Base-by-base conservation (phyloP, 2,797 vertebrate species). In the Coendou prehensilis region DNA sequence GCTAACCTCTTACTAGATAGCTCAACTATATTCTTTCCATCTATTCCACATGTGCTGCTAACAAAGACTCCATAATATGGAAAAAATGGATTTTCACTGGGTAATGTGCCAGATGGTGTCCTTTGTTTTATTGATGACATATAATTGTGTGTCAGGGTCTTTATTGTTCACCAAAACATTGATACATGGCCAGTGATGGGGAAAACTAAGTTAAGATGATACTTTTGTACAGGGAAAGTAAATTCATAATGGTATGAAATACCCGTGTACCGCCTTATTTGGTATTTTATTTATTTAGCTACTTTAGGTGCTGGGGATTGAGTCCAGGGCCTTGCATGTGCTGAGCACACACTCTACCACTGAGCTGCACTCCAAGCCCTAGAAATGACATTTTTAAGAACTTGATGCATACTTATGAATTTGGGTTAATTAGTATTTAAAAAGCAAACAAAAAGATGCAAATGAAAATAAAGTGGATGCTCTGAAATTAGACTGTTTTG, bases 61-160 rank as follows among this genome's bases (percentile, higher is more conserved):
- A 92, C 91, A 75, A 94, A 95, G 79, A 91, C 83, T 83, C 18
- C 91, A 84, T 93, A 67, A 91, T 91, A 86, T 87, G 94, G 86
- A 89, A 82, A 96, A 93, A 97, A 97, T 95, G 61, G n/a, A 97
- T 97, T 97, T 93, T 95, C 76, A 93, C n/a, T 37, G 82, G 78
- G 61, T 94, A 81, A 79, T 73, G 28, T 5, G 50, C 67, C 90
- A 95, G 82, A 84, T 97, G 90, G n/a, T 97, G 61, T 90, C 91
- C 91, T 95, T 28, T 79, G n/a, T 84, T 84, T 82, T 83, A 59
- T 33, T 71, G 78, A 57, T 85, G 85, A 95, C 0, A 1, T 91
- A 82, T 73, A 67, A 69, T 33, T 69, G 50, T 85, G 41, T 85
- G 63, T 84, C 79, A 90, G 84, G 20, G 9, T 92, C 57, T 73